A percentile compares a stretch with the other conserved stretches of the same genome.
phyloP scores from a whole-genome alignment of 2,797 vertebrate species.

The Natrix natrix region DNA sequence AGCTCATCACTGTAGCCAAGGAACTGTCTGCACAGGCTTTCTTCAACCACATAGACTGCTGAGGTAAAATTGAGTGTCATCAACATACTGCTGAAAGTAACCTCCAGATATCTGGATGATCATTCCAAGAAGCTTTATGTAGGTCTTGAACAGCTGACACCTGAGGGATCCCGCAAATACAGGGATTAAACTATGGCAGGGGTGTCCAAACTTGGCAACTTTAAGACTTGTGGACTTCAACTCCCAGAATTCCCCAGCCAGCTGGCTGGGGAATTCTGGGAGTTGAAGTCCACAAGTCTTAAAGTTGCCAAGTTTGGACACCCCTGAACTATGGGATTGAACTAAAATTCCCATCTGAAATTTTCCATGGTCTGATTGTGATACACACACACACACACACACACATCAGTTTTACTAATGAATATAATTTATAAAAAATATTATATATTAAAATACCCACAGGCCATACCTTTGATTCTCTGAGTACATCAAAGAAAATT shows the following conservation, averaged over 20 bases:
- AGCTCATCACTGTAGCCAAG: slow-evolving; percentile 1
- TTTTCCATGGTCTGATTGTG: background rate
- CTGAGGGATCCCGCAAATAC: background rate
- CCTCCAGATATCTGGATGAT: background rate
- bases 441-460: background rate
- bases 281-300: no score
- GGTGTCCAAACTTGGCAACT: no score
- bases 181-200: background rate
- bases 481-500: background rate
- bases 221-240: no score
- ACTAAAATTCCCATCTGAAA: background rate
- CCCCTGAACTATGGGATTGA: background rate
- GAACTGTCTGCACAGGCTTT: background rate
- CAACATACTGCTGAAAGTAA: background rate
- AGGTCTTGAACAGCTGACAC: background rate
- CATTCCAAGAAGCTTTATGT: background rate
- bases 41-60: background rate
- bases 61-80: slow-evolving; percentile 1
- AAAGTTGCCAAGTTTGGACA: no score
- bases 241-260: no score
- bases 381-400: no score
- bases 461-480: background rate
- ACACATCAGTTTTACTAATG: background rate
- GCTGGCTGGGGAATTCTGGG: no score
- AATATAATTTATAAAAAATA: background rate